Evolutionary conservation across 2,113 vertebrate species (phyloP).

Genomic region (Nerophis lumbriciformis): DNA sequence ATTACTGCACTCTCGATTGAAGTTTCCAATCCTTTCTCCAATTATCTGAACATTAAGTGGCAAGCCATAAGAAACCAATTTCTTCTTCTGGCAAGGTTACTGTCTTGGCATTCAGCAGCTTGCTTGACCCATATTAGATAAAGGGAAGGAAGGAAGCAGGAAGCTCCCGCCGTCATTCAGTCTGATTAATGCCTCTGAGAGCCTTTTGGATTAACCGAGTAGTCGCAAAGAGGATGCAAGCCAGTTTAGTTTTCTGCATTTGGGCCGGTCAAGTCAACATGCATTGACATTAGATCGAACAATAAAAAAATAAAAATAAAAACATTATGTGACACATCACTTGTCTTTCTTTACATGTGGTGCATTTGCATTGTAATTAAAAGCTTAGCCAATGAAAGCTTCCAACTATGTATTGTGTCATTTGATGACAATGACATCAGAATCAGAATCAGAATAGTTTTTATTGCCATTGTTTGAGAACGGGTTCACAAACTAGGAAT

Average conservation of each 20-base stretch:
- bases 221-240: conserved; percentile 35
- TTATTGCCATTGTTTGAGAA: too few relatives aligned
- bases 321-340: conserved; percentile 4
- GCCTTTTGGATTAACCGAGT: conserved; percentile 39
- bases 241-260: conserved; percentile 43
- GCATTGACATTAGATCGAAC: conserved; percentile 26
- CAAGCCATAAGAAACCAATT: conserved; percentile 22
- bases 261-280: conserved; percentile 34
- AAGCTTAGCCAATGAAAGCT: background rate
- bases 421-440: background rate
- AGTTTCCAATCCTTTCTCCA: conserved; percentile 12
- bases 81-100: conserved; percentile 15
- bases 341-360: background rate
- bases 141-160: conserved; percentile 21
- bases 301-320: conserved; percentile 24
- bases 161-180: conserved; percentile 31
- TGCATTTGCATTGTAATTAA: background rate
- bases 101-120: conserved; percentile 26
- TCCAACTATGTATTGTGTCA: background rate
- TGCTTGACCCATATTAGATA: conserved; percentile 27
- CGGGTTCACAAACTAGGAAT: too few relatives aligned
- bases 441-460: too few relatives aligned
- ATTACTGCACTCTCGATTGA: conserved; percentile 8
- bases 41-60: conserved; percentile 6
- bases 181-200: conserved; percentile 48